Percentiles rank a stretch among this genome's conserved stretches.
Conservation (phyloP, 2,888 invertebrate species). For the Chrysolina oricalcia region DNA sequence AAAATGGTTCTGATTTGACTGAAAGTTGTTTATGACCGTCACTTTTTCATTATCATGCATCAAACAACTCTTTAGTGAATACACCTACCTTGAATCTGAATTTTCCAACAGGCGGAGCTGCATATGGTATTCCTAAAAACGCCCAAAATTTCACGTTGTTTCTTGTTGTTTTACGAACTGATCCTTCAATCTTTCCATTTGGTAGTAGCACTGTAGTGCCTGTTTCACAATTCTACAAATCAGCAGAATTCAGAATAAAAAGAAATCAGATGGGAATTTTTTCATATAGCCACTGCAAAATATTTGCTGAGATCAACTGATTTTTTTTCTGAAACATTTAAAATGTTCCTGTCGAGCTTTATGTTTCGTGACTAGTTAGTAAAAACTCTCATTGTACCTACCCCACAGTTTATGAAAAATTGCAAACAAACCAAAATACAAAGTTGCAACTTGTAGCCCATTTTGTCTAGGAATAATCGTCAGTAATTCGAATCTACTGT, state of each 20-base stretch:
- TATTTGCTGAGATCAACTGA: too few relatives aligned
- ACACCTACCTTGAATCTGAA: conserved; percentile 57
- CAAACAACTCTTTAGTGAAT: background rate
- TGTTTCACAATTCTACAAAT: background rate
- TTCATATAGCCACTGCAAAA: too few relatives aligned
- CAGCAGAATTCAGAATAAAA: too few relatives aligned
- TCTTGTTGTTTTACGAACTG: conserved; percentile 25
- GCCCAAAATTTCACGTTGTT: conserved; percentile 50
- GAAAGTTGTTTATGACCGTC: background rate
- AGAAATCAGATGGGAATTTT: too few relatives aligned
- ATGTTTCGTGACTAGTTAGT: too few relatives aligned
- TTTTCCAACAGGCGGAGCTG: conserved; percentile 57
- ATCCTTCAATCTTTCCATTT: conserved; percentile 53
- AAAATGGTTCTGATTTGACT: too few relatives aligned
- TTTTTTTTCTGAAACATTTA: too few relatives aligned
- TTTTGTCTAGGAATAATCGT: background rate
- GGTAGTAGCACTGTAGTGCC: conserved; percentile 29
- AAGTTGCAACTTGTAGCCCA: conserved; percentile 1
- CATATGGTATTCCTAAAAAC: conserved; percentile 58
- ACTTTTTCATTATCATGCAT: background rate
- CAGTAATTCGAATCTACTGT: too few relatives aligned
- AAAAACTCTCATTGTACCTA: background rate
- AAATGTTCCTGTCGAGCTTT: too few relatives aligned
- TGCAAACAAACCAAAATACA: background rate
- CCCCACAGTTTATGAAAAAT: background rate